Conservation (phyloP, 2,797 vertebrate species). For the Myotis daubentonii region DNA sequence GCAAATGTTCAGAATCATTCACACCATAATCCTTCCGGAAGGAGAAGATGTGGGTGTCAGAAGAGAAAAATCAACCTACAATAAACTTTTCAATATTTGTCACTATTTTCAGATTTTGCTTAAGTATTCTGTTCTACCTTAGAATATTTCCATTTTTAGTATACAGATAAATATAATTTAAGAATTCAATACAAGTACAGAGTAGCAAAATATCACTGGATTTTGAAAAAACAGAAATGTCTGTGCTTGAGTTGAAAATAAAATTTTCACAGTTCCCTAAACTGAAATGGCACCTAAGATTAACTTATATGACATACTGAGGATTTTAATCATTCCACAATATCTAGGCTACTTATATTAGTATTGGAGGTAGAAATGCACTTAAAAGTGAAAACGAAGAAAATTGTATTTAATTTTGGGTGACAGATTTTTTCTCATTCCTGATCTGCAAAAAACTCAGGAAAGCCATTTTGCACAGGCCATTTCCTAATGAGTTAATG, state of each 20-base stretch:
- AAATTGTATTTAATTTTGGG: background rate
- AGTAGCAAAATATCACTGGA: background rate
- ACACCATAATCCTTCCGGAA: background rate
- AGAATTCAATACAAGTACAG: background rate
- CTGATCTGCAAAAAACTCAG: background rate
- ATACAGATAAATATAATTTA: background rate
- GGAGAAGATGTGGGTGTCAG: background rate
- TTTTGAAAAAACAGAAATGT: background rate
- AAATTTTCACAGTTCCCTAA: background rate
- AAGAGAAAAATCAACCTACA: background rate
- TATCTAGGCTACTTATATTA: background rate
- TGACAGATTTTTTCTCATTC: background rate
- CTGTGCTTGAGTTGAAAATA: constrained; percentile 11
- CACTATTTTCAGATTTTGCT: background rate
- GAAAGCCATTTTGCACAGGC: background rate
- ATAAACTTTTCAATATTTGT: background rate
- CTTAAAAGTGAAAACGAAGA: background rate
- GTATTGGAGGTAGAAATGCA: background rate
- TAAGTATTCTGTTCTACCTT: background rate
- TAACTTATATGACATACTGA: background rate
- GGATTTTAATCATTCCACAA: background rate
- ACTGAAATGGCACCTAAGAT: background rate
- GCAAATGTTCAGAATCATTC: constrained; percentile 4
- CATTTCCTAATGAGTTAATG: background rate
- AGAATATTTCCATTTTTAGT: background rate